Conservation (phyloP, 2,113 vertebrate species). For the Cynoglossus semilaevis region DNA sequence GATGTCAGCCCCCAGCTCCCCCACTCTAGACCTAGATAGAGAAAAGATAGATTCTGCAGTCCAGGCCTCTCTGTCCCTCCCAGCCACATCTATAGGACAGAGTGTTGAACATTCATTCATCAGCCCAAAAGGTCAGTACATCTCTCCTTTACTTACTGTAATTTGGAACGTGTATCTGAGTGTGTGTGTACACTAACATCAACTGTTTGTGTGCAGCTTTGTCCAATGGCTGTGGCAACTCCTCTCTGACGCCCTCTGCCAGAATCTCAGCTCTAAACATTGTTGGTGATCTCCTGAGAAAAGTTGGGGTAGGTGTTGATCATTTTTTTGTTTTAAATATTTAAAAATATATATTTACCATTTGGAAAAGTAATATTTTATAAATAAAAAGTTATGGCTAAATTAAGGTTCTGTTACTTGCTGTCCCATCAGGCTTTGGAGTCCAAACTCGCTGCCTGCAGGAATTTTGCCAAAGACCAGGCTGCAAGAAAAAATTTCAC, state of each 20-base stretch:
- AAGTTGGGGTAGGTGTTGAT: constrained; percentile 89
- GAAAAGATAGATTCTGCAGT: constrained; percentile 94
- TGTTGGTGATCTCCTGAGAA: constrained; percentile 95
- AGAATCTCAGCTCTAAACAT: constrained; percentile 98
- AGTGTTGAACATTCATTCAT: constrained; percentile 85
- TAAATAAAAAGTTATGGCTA: neutral
- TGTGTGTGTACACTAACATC: constrained; percentile 1
- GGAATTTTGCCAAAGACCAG: constrained; percentile 97
- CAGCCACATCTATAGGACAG: constrained; percentile 91
- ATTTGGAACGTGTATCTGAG: neutral
- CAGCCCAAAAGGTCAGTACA: constrained; percentile 83
- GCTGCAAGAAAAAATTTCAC: constrained; percentile 87
- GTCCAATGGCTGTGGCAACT: constrained; percentile 90
- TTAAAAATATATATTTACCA: neutral
- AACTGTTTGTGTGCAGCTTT: constrained; percentile 70
- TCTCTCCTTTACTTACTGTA: neutral
- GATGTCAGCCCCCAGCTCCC: constrained; percentile 95
- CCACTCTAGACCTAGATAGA: constrained; percentile 88
- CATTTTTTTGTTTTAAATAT: neutral
- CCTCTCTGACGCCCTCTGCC: constrained; percentile 92
- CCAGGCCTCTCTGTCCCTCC: constrained; percentile 92
- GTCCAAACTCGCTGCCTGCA: constrained; percentile 95
- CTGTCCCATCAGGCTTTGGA: constrained; percentile 86
- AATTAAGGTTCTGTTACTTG: constrained; percentile 7
- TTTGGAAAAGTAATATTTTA: too few relatives aligned